Percentiles rank a stretch among this genome's conserved stretches.
phyloP scores from a whole-genome alignment of 2,113 vertebrate species.

The Chamaetylas fuelleborni region DNA sequence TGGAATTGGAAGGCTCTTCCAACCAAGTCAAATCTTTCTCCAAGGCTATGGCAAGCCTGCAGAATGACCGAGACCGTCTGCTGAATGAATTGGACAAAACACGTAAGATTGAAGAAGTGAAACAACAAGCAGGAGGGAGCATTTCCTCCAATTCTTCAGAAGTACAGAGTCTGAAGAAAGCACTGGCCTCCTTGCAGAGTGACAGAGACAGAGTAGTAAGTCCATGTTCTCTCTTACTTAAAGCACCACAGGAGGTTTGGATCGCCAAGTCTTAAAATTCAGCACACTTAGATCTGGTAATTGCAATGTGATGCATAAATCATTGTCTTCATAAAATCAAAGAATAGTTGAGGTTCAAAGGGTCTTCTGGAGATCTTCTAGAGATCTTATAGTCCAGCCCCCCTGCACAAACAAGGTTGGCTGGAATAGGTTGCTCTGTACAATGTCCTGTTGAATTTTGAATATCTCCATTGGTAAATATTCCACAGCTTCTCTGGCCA shows the following conservation, averaged over 20 bases:
- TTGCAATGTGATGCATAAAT: neutral
- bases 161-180: constrained; percentile 88
- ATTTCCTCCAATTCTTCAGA: constrained; percentile 64
- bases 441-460: neutral
- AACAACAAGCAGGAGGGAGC: constrained; percentile 42
- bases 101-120: constrained; percentile 54
- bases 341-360: neutral
- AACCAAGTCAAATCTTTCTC: constrained; percentile 73
- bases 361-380: neutral
- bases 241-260: neutral
- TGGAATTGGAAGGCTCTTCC: constrained; percentile 74
- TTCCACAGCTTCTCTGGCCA: neutral
- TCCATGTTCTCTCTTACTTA: neutral
- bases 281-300: neutral
- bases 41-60: constrained; percentile 74
- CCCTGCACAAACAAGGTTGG: neutral
- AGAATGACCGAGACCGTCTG: constrained; percentile 71
- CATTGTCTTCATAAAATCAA: neutral
- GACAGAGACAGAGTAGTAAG: constrained; percentile 92
- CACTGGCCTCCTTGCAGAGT: constrained; percentile 88
- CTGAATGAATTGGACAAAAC: constrained; percentile 55
- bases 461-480: neutral
- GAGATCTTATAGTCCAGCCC: neutral
- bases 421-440: neutral
- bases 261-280: neutral